Evolutionary conservation across 1,140 invertebrate species (phyloP).

Genomic region (Drosophila trapezifrons): DNA sequence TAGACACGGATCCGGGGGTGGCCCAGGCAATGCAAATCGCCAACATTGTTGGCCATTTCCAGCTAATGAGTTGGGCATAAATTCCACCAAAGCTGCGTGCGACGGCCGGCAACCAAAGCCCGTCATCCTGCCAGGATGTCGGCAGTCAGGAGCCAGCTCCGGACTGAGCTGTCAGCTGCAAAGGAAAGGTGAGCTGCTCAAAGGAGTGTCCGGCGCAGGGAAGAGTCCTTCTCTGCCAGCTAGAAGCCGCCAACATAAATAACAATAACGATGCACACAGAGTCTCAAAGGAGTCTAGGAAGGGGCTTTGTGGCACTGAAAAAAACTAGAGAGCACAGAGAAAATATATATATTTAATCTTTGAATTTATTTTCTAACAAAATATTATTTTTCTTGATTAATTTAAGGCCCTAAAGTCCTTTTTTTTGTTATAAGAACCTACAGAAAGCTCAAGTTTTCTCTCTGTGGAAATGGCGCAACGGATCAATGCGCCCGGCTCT

Average conservation of each 20-base stretch:
- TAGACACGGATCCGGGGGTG: not conserved
- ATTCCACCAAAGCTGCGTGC: constrained; percentile 17
- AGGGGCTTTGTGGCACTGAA: no score
- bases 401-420: no score
- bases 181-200: not conserved
- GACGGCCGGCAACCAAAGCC: no score
- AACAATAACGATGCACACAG: constrained; percentile 5
- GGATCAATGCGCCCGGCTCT: not conserved
- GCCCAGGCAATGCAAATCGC: constrained; percentile 17
- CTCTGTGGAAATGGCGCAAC: not conserved
- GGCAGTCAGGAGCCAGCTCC: not conserved
- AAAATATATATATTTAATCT: rapidly evolving
- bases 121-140: no score
- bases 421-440: no score
- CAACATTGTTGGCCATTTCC: constrained; percentile 34
- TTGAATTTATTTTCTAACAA: no score
- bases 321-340: no score
- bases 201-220: not conserved
- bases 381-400: no score
- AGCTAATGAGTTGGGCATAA: constrained; percentile 53
- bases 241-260: not conserved
- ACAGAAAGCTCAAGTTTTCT: not conserved
- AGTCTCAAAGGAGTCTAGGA: not conserved
- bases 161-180: constrained; percentile 29
- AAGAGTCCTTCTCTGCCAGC: no score